Evolutionary conservation across 2,113 vertebrate species (phyloP), one percentile per base, ranked within the genome.

Genomic region (Campylomormyrus tamandua): DNA sequence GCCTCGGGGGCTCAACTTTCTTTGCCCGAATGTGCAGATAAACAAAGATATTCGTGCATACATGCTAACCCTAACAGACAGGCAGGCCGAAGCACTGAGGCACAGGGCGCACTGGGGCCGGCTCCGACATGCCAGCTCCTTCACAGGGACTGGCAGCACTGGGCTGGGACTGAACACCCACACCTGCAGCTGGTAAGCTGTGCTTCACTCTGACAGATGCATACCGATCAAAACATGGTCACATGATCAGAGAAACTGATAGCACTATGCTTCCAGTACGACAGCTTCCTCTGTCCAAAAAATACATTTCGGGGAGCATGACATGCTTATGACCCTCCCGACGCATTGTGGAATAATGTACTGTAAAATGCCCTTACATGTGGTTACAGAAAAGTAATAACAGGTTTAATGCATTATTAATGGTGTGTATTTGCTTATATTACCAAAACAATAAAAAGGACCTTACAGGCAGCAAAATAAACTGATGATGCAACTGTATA

Each of bases 1-100:
- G 86, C 96, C 95, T 97, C 94, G 0, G 93, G 70, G 88, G 58
- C 89, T 46, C 8, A 31, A 7, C 5, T 15, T 9, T 13, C 8
- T 62, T 88, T 66, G 53, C 35, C 39, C 42, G 87, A 62, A 66
- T 45, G 9, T 56, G 39, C 87, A 62, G 87, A n/a, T 39, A 88
- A 87, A 27, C 11, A 88, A 17, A 62, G 52, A 56, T 13, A 70
- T 11, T 13, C 11, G 4, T 19, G 5, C 42, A 62, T 3, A 74
- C 9, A 35, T 11, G 56, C 27, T 84, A 45, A 24, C 2, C 45
- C 87, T 46, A 45, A 88, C 24, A 74, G 19, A 87, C 27, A n/a
- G 50, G 3, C 53, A 87, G 27, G 9, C 53, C 17, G 27, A 39
- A 50, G 39, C 52, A 6, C 1, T 27, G 62, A 66, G 62, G 62